These are phyloP conservation scores for Myotis findleyi DNA, from an alignment of 2,797 vertebrate species.

Conservation along the genomic window DNA sequence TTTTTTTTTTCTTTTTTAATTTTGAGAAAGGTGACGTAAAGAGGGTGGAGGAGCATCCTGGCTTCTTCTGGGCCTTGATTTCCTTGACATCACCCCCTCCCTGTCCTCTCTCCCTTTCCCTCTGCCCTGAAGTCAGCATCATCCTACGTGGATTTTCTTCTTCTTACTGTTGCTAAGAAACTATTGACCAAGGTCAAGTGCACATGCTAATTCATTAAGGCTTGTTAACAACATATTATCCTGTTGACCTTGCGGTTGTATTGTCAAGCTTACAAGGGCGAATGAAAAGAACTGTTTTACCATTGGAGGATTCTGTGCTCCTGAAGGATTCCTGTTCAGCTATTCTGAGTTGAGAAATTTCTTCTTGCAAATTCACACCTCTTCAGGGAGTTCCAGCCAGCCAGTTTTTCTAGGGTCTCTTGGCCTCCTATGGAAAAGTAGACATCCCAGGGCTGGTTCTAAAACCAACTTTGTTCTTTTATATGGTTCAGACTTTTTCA, in stretches of 20 bases:
- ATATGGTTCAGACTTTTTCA: background rate
- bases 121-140: background rate
- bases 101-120: background rate
- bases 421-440: background rate
- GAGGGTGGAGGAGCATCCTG: background rate
- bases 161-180: constrained; percentile 62
- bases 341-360: background rate
- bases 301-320: background rate
- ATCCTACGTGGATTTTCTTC: background rate
- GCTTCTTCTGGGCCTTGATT: background rate
- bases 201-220: constrained; percentile 73
- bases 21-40: background rate
- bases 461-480: background rate
- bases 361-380: background rate
- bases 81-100: background rate
- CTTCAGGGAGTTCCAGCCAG: background rate
- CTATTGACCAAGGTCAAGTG: constrained; percentile 58
- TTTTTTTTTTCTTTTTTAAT: background rate
- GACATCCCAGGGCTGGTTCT: background rate
- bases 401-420: background rate
- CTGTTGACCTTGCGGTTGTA: constrained; percentile 42
- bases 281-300: background rate
- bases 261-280: background rate
- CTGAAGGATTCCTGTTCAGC: background rate
- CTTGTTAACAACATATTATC: constrained; percentile 61